phyloP scores from a whole-genome alignment of 2,113 vertebrate genomes.

The Neolamprologus modestus region DNA sequence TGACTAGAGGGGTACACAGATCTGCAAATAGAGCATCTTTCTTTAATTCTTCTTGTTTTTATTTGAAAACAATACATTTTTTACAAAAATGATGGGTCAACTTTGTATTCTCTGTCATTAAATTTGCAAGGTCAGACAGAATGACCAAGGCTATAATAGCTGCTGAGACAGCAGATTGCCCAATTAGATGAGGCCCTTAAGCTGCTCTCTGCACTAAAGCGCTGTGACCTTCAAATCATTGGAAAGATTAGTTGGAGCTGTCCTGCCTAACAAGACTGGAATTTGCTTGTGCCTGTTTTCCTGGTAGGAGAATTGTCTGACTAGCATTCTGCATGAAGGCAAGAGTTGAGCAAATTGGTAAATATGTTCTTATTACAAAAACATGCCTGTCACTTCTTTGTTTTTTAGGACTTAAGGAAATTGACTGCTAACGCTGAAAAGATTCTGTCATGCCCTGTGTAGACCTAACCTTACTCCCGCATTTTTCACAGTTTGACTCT shows the following conservation, averaged over 20 bases:
- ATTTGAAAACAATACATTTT: neutral
- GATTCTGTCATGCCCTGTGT: neutral
- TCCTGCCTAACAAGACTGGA: neutral
- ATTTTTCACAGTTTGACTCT: constrained; percentile 20
- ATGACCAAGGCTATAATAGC: constrained; percentile 24
- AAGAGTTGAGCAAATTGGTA: neutral
- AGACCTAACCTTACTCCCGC: neutral
- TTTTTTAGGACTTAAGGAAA: constrained; percentile 18
- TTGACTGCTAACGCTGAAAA: constrained; percentile 1
- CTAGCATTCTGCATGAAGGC: neutral
- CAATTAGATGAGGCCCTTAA: constrained; percentile 41
- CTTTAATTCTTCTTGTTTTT: neutral
- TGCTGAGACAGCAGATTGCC: constrained; percentile 40
- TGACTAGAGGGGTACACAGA: neutral
- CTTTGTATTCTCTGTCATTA: constrained; percentile 37
- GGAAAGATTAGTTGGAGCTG: constrained; percentile 33
- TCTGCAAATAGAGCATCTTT: neutral
- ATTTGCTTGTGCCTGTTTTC: neutral
- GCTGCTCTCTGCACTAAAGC: constrained; percentile 16
- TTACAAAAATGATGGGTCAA: constrained; percentile 8
- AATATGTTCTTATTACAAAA: neutral
- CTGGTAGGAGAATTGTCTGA: neutral
- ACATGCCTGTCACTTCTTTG: neutral
- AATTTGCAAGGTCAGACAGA: constrained; percentile 48
- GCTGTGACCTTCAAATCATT: constrained; percentile 51